A percentile compares a stretch with the other conserved stretches of the same genome.
Evolutionary conservation across 2,888 invertebrate species (phyloP).

Genomic region (Terebella lapidaria): DNA sequence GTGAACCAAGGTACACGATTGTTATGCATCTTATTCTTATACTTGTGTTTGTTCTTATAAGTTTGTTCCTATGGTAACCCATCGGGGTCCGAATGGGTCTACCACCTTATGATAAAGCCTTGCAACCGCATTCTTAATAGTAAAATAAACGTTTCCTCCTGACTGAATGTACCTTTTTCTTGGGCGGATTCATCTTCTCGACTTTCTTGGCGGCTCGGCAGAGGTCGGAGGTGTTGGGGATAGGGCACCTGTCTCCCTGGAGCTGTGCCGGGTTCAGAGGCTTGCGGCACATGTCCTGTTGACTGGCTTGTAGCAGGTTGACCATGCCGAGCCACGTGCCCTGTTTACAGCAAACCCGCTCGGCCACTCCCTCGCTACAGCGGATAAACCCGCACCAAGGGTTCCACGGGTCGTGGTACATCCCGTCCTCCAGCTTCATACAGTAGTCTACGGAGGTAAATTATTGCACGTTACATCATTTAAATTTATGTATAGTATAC

Average conservation of each 20-base stretch:
- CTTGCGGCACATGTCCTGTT: neutral
- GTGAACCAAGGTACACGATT: no score
- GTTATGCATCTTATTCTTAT: no score
- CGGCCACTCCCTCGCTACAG: constrained; percentile 1
- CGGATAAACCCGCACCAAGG: constrained; percentile 18
- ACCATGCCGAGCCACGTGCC: constrained; percentile 10
- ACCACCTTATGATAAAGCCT: no score
- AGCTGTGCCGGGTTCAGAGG: neutral
- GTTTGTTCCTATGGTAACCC: no score
- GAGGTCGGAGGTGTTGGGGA: neutral
- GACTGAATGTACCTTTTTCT: no score
- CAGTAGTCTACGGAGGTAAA: constrained; percentile 18
- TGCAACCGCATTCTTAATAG: no score
- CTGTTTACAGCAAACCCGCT: constrained; percentile 2
- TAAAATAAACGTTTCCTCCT: no score
- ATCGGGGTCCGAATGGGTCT: no score
- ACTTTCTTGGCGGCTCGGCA: neutral
- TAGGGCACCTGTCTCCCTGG: neutral
- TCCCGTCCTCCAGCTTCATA: constrained; percentile 7
- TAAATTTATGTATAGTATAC: no score
- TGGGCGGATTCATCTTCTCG: neutral
- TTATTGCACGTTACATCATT: no score
- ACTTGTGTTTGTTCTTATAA: no score
- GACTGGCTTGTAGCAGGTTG: neutral
- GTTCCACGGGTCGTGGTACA: constrained; percentile 19